Evolutionary conservation across 2,113 vertebrate genomes (phyloP).

Genomic region (Vidua macroura): DNA sequence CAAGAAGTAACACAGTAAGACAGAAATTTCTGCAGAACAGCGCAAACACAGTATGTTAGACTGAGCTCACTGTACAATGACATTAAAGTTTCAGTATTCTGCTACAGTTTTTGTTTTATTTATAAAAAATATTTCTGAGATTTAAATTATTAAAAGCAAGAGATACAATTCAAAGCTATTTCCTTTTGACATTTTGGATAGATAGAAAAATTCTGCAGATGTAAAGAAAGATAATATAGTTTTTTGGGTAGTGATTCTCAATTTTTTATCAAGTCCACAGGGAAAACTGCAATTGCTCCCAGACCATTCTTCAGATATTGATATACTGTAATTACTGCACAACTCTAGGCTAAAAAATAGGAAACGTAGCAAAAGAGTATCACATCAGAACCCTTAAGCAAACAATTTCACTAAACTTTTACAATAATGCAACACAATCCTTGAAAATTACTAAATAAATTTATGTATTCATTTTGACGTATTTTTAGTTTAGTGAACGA

Average conservation of each 20-base stretch:
- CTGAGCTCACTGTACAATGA: neutral
- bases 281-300: conserved; percentile 33
- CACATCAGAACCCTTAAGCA: neutral
- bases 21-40: conserved; percentile 26
- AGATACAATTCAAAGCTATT: conserved; percentile 54
- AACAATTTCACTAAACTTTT: neutral
- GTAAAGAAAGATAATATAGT: conserved; percentile 34
- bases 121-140: conserved; percentile 56
- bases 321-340: conserved; percentile 51
- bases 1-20: neutral
- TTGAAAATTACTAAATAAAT: neutral
- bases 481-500: conserved; percentile 8
- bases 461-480: neutral
- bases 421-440: neutral
- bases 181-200: conserved; percentile 44
- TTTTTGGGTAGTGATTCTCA: conserved; percentile 29
- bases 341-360: conserved; percentile 9
- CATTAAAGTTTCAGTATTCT: conserved; percentile 49
- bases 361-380: neutral
- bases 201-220: conserved; percentile 25
- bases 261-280: conserved; percentile 42
- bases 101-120: conserved; percentile 62
- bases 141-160: conserved; percentile 61
- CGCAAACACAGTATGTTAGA: conserved; percentile 32
- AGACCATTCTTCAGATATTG: conserved; percentile 12